Conservation (phyloP, 2,113 vertebrate species). For the Hydrolagus affinis region DNA sequence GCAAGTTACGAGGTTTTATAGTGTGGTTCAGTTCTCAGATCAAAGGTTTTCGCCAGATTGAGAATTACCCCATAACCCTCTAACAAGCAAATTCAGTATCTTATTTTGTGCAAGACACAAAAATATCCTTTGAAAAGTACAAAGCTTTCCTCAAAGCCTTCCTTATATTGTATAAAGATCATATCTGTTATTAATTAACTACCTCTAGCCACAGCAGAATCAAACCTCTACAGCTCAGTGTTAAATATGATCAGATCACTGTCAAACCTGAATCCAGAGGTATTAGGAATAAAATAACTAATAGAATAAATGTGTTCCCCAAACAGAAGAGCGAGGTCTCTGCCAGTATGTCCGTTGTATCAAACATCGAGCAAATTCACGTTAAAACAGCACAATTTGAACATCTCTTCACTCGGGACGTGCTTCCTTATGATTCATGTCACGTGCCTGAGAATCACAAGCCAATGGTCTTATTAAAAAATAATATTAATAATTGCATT, state of each 20-base stretch:
- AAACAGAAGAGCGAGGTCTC: not conserved
- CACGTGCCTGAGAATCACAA: too few species aligned
- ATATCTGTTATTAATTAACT: constrained; percentile 26
- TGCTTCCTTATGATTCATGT: too few species aligned
- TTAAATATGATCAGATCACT: not conserved
- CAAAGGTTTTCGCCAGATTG: not conserved
- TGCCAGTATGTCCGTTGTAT: not conserved
- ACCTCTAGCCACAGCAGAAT: not conserved
- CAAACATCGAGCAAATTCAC: too few species aligned
- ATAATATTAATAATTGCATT: not conserved
- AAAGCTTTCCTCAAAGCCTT: constrained; percentile 17
- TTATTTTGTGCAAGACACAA: not conserved
- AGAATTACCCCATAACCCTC: not conserved
- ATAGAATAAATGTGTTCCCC: not conserved
- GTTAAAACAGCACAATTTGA: not conserved
- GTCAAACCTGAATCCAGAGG: not conserved
- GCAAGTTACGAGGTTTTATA: not conserved
- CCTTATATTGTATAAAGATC: constrained; percentile 5
- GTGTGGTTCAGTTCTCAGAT: constrained; percentile 3
- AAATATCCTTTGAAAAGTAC: constrained; percentile 21
- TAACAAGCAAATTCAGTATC: not conserved
- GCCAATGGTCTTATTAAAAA: not conserved
- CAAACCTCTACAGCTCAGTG: not conserved
- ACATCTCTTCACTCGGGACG: too few species aligned
- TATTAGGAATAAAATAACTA: not conserved